These are phyloP conservation scores for Cistogaster globosa DNA, from an alignment of 2,888 invertebrate species.

Conservation along the genomic window DNA sequence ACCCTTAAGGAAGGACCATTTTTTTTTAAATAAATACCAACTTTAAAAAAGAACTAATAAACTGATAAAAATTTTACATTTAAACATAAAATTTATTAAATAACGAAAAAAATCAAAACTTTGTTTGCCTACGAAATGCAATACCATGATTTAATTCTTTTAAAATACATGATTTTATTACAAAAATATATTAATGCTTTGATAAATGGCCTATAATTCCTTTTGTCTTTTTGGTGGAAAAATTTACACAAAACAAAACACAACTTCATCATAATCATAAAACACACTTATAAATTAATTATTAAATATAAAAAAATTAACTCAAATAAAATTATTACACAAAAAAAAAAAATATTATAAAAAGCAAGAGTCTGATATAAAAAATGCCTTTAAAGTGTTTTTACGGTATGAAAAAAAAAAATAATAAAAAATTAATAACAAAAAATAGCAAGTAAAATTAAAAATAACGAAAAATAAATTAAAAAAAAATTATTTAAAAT, in stretches of 20 bases:
- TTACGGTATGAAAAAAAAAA: constrained; percentile 72
- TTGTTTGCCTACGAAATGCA: too few species aligned
- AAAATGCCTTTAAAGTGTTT: constrained; percentile 81
- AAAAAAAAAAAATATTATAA: neutral
- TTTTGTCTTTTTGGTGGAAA: constrained; percentile 3
- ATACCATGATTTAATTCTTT: too few species aligned
- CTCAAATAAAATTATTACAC: constrained; percentile 25
- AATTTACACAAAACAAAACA: neutral
- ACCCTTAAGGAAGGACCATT: too few species aligned
- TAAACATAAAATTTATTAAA: too few species aligned
- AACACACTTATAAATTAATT: constrained; percentile 59
- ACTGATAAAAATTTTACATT: too few species aligned
- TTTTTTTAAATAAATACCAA: too few species aligned
- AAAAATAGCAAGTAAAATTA: constrained; percentile 55
- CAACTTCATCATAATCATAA: constrained; percentile 51
- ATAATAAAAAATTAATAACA: neutral
- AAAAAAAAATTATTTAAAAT: constrained; percentile 17
- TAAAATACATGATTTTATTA: too few species aligned
- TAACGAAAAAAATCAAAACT: too few species aligned
- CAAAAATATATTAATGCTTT: too few species aligned
- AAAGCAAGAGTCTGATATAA: constrained; percentile 80
- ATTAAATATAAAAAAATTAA: constrained; percentile 40
- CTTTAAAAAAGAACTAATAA: too few species aligned
- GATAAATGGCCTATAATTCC: too few species aligned
- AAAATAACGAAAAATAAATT: constrained; percentile 49